Evolutionary conservation across 2,113 vertebrate genomes (phyloP).

Genomic region (Dendropsophus ebraccatus): DNA sequence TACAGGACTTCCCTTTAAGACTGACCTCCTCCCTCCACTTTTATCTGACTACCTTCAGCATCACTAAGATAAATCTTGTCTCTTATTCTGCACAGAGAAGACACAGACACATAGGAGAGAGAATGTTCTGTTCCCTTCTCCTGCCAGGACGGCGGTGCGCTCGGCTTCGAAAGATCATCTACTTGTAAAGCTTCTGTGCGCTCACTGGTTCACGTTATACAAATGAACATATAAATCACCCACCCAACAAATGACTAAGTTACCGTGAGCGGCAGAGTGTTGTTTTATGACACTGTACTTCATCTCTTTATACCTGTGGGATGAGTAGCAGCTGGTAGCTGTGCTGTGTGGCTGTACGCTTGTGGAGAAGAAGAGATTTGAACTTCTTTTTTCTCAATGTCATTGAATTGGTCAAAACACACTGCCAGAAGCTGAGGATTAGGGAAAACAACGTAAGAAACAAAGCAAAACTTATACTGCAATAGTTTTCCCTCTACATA

Average conservation of each 20-base stretch:
- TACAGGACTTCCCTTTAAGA: neutral
- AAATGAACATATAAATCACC: neutral
- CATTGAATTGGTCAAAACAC: slow-evolving; percentile 97
- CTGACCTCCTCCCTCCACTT: neutral
- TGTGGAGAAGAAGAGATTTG: slow-evolving; percentile 94
- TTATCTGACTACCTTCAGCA: neutral
- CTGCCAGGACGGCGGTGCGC: neutral
- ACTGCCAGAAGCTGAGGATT: slow-evolving; percentile 87
- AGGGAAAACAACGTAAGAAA: slow-evolving; percentile 11
- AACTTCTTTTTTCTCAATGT: slow-evolving; percentile 97
- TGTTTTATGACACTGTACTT: too few species aligned
- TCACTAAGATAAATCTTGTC: neutral
- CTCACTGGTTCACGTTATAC: neutral
- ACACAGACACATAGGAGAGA: neutral
- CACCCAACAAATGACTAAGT: neutral
- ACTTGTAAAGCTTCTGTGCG: neutral
- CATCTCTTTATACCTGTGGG: slow-evolving; percentile 77
- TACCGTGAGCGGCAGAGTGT: too few species aligned
- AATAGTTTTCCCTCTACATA: neutral
- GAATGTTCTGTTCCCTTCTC: neutral
- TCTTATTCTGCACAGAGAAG: neutral
- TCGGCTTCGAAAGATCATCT: neutral
- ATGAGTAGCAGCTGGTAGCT: slow-evolving; percentile 87
- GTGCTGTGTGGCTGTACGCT: slow-evolving; percentile 89
- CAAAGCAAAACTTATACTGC: neutral